phyloP scores from a whole-genome alignment of 2,888 invertebrate species.

The Heliconius charithonia region DNA sequence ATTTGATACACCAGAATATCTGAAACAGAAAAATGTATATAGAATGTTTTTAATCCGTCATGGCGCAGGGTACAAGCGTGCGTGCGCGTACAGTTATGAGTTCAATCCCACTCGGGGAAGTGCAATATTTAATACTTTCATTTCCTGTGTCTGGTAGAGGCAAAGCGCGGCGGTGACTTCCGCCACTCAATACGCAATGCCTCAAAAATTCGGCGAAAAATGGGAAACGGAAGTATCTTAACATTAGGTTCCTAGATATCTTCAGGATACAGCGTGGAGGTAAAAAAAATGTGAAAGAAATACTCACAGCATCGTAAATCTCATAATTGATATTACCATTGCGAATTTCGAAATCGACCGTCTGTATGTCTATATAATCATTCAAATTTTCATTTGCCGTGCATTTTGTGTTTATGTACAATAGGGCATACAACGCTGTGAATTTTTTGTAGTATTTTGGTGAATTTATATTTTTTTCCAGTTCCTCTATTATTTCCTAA shows the following conservation, averaged over 20 bases:
- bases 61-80: too few species aligned
- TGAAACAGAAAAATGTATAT: constrained; percentile 47
- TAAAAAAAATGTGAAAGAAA: not conserved
- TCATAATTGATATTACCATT: constrained; percentile 48
- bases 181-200: too few species aligned
- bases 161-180: too few species aligned
- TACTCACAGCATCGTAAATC: constrained; percentile 55
- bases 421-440: constrained; percentile 51
- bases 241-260: too few species aligned
- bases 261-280: too few species aligned
- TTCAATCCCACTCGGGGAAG: too few species aligned
- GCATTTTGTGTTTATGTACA: not conserved
- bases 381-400: not conserved
- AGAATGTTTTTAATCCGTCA: too few species aligned
- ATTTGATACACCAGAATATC: constrained; percentile 56
- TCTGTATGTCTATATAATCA: constrained; percentile 42
- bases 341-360: constrained; percentile 50
- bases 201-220: too few species aligned
- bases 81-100: too few species aligned
- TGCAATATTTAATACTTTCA: too few species aligned
- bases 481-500: constrained; percentile 44
- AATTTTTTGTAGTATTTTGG: constrained; percentile 37
- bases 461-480: constrained; percentile 31
- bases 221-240: too few species aligned
- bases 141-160: too few species aligned